These are phyloP conservation scores for Enteromius unitaeniatus DNA, from an alignment of 2,797 vertebrate species.

Conservation along the genomic window DNA sequence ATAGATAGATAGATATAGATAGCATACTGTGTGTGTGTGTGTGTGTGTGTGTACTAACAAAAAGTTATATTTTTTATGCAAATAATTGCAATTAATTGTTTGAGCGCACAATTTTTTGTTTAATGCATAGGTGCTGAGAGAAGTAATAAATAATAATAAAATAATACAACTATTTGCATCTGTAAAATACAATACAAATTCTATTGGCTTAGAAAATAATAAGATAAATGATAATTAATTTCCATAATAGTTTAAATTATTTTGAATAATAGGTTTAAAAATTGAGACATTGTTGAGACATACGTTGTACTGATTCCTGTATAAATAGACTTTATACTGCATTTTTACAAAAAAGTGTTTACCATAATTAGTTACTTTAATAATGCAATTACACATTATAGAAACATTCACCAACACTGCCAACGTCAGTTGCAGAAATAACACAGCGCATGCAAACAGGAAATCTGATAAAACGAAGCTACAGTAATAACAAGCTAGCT, in stretches of 20 bases:
- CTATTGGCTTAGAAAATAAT: not conserved
- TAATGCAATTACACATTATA: not conserved
- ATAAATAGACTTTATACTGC: too few species aligned
- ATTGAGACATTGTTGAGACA: not conserved
- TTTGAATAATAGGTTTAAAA: not conserved
- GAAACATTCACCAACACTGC: not conserved
- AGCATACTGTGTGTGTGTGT: too few species aligned
- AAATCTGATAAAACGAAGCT: conserved; percentile 7
- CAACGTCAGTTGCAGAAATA: not conserved
- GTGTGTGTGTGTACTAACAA: too few species aligned
- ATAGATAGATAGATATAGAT: too few species aligned
- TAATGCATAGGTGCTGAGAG: not conserved
- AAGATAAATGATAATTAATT: not conserved
- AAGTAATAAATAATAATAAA: not conserved
- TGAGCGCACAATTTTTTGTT: not conserved
- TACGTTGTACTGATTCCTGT: not conserved
- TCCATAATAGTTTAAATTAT: not conserved
- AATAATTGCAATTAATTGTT: too few species aligned
- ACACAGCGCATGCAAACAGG: not conserved
- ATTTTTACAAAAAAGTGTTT: not conserved
- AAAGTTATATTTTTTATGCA: too few species aligned
- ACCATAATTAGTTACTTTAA: not conserved
- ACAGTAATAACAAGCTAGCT: conserved; percentile 19
- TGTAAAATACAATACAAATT: not conserved
- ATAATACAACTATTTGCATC: not conserved